These are phyloP conservation scores for Phania funesta DNA, from an alignment of 2,888 invertebrate genomes.

Conservation along the genomic window DNA sequence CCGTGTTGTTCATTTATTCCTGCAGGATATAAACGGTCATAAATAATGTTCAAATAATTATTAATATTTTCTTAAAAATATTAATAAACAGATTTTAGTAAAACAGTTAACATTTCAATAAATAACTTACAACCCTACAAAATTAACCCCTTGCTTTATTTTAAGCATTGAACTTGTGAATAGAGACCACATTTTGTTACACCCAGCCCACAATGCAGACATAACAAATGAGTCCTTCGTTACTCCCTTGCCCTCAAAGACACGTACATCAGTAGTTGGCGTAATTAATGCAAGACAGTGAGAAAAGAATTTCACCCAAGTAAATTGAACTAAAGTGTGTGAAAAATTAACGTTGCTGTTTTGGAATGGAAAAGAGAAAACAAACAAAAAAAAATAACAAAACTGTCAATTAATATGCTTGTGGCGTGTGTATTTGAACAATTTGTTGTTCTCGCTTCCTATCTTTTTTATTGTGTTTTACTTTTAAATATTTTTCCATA, in stretches of 20 bases:
- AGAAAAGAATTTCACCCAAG: slow-evolving; percentile 21
- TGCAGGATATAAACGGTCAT: slow-evolving; percentile 58
- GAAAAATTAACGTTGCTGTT: slow-evolving; percentile 37
- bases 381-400: slow-evolving; percentile 11
- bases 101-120: slow-evolving; percentile 34
- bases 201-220: background rate
- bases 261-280: background rate
- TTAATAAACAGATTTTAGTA: slow-evolving; percentile 31
- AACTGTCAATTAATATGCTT: slow-evolving; percentile 67
- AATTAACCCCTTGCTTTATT: slow-evolving; percentile 42
- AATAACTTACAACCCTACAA: background rate
- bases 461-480: background rate
- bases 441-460: background rate
- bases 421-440: slow-evolving; percentile 58
- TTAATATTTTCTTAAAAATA: slow-evolving; percentile 35
- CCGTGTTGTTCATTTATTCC: background rate
- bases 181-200: slow-evolving; percentile 11
- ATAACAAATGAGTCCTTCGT: slow-evolving; percentile 36
- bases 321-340: slow-evolving; percentile 37
- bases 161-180: slow-evolving; percentile 29
- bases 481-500: background rate
- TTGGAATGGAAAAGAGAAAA: slow-evolving; percentile 11
- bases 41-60: slow-evolving; percentile 51
- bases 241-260: background rate
- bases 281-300: slow-evolving; percentile 20